These are phyloP conservation scores for Chiroxiphia lanceolata DNA, from an alignment of 2,797 vertebrate species.

Conservation along the genomic window DNA sequence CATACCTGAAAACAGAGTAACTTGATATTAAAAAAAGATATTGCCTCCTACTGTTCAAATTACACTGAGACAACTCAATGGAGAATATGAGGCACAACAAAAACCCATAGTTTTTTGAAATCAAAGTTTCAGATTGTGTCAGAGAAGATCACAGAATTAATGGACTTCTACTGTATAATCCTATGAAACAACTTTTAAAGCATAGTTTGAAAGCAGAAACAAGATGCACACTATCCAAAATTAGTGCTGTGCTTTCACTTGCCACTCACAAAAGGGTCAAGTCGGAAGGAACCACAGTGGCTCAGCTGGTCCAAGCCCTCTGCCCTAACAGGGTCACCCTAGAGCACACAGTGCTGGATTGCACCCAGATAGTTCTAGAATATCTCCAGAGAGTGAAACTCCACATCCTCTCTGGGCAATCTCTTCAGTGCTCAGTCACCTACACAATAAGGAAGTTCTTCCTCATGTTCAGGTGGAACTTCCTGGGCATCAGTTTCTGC, in stretches of 20 bases:
- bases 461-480: background rate
- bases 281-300: background rate
- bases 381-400: background rate
- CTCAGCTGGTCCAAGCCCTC: background rate
- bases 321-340: background rate
- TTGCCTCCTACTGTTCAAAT: background rate
- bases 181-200: background rate
- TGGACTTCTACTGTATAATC: background rate
- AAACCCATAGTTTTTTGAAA: background rate
- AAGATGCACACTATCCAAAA: background rate
- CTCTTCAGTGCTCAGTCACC: background rate
- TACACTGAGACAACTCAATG: background rate
- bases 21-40: background rate
- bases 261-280: background rate
- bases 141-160: background rate
- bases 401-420: background rate
- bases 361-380: background rate
- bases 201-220: background rate
- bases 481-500: background rate
- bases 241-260: background rate
- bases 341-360: background rate
- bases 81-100: background rate
- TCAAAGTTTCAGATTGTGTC: background rate
- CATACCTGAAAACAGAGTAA: background rate
- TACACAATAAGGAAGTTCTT: background rate